Base-by-base conservation (phyloP, 2,797 vertebrate genomes). In the Gila robusta region DNA sequence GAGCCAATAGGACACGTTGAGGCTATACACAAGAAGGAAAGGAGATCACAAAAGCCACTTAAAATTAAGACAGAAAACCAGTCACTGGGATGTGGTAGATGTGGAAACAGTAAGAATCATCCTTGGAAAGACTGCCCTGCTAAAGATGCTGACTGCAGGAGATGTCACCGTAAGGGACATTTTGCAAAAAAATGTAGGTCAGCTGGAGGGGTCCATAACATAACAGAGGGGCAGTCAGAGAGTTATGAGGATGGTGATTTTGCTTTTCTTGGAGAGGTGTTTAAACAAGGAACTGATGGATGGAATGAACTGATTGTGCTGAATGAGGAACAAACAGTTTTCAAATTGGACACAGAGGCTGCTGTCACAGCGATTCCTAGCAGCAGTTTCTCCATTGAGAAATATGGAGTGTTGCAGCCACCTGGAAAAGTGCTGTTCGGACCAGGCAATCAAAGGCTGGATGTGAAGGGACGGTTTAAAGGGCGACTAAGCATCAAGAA, bases 261-360 rank as follows among this genome's bases (percentile, higher is more conserved):
- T 79, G 83, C 59, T 35, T 89, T 89, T n/a, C 8, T 86, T 2
- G 83, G 86, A 23, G 77, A 32, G 16, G 10, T 37, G 28, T 37
- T 21, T 56, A 2, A 10, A 56, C 9, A 35, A 4, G 28, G 19
- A 32, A 23, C 21, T 77, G 74, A 35, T 0, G 9, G 16, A 9
- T 49, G 26, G 21, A 26, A 59, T n/a, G 21, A 39, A 39, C 17
- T 71, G 28, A 71, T 37, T 0, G 32, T 21, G 32, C 35, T 86
- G 16, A 87, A 87, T 80, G 83, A 21, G 23, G 41, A 81, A 47
- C 16, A 89, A 37, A 86, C 9, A 5, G 56, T 39, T 6, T 87
- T 89, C 64, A 90, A 88, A 35, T 35, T 88, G 21, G 89, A 88
- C 16, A 87, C 74, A 16, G 83, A 77, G 10, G 84, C 73, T 21